Percentiles rank a stretch among this genome's conserved stretches.
Conservation (phyloP, 2,113 vertebrate genomes). For the Petaurus breviceps region DNA sequence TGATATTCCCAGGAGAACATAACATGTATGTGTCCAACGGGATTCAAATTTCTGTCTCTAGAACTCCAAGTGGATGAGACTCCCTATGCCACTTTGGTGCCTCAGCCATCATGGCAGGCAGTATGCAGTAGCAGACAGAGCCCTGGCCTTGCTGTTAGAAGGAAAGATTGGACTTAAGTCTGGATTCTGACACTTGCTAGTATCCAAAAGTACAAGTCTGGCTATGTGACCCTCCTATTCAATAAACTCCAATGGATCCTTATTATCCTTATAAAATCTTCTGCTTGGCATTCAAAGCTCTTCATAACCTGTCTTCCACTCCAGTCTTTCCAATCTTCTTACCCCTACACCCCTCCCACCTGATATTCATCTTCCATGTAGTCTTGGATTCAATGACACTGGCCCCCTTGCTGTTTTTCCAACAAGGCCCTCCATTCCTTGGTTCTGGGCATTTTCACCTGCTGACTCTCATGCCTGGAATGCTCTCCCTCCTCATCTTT, state of each 20-base stretch:
- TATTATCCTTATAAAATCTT: background rate
- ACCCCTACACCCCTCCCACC: background rate
- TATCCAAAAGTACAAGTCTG: background rate
- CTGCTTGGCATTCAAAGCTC: background rate
- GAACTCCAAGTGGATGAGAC: background rate
- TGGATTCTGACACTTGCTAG: background rate
- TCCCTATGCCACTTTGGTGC: no score
- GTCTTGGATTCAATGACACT: background rate
- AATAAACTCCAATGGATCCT: background rate
- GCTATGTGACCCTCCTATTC: background rate
- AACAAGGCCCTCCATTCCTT: background rate
- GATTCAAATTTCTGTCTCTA: background rate
- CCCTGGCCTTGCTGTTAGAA: background rate
- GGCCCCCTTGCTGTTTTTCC: background rate
- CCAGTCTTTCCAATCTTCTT: background rate
- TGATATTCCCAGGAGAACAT: background rate
- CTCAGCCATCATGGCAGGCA: background rate
- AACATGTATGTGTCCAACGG: background rate
- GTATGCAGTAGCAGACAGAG: background rate
- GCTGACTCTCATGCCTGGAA: background rate
- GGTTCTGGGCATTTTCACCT: background rate
- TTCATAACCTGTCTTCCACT: background rate
- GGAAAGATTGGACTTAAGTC: background rate
- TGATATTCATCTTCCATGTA: background rate
- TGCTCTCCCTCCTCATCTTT: background rate